Evolutionary conservation across 2,113 vertebrate species (phyloP), one percentile per base, ranked within the genome.

Genomic region (Platysteira castanea): DNA sequence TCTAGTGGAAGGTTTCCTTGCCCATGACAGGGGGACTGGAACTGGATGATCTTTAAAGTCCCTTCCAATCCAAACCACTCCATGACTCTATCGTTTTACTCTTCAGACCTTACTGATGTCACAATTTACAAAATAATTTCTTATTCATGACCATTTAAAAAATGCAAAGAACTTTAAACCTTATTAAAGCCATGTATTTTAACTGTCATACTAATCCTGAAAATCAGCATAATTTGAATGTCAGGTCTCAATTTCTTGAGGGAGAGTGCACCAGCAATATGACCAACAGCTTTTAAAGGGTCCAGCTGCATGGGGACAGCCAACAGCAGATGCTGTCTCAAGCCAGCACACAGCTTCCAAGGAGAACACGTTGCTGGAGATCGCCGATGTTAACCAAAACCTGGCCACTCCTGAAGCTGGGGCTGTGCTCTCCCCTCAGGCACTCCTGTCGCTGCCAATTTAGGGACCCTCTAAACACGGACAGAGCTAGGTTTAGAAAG

Each of bases 271-370:
- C 7, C 0, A 35, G 11, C 24, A 19, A 0, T 8, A 9, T 1
- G 16, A 24, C 31, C 27, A 14, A 9, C 7, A 4, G 10, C 6
- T 61, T 30, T 15, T 11, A 14, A 13, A 3, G 19, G 13, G 30
- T 6, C 17, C 37, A 9, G 2, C 2, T 3, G 50, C 26, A 7
- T 0, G 13, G 35, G 23, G 31, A 33, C 20, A 14, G 37, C 39
- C 33, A 15, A 1, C 14, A 15, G 71, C 0, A 54, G 8, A 10
- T 2, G 30, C 39, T 23, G 35, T 26, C 16, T 30, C 0, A 0
- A 26, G 13, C 22, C 44, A 57, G 71, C 61, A 31, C 10, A 24
- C 37, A 31, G 61, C 11, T 31, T 42, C 44, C 35, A 31, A 31
- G 44, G 71, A 57, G 71, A 67, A 17, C 49, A 39, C 0, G 0